A percentile compares a stretch with the other conserved stretches of the same genome.
These are phyloP conservation scores for Nematopogon swammerdamellus DNA, from an alignment of 2,888 invertebrate species.

Conservation along the genomic window DNA sequence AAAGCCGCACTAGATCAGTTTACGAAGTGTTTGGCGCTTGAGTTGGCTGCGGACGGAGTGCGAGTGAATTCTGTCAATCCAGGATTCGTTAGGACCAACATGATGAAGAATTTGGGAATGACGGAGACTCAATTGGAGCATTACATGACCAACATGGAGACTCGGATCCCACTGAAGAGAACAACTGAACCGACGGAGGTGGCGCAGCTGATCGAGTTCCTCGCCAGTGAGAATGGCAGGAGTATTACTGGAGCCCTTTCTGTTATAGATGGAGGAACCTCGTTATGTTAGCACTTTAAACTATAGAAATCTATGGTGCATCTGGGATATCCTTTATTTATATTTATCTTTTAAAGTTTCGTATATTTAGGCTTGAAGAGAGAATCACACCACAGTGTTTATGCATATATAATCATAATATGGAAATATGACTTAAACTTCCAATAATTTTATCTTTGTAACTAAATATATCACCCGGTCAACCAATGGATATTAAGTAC, in stretches of 20 bases:
- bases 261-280: slow-evolving; percentile 34
- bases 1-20: slow-evolving; percentile 94
- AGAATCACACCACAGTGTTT: no score
- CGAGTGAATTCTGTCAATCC: slow-evolving; percentile 90
- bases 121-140: slow-evolving; percentile 71
- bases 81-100: slow-evolving; percentile 86
- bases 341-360: no score
- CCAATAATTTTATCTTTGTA: no score
- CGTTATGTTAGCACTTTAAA: slow-evolving; percentile 17
- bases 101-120: slow-evolving; percentile 65
- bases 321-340: no score
- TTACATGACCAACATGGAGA: slow-evolving; percentile 56
- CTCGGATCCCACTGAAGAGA: slow-evolving; percentile 85
- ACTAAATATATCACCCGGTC: no score
- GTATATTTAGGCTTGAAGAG: no score
- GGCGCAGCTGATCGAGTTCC: slow-evolving; percentile 80
- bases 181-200: slow-evolving; percentile 81
- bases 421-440: no score
- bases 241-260: slow-evolving; percentile 79
- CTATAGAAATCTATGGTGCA: not conserved
- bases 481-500: no score
- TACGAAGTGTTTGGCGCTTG: slow-evolving; percentile 86
- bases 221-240: slow-evolving; percentile 82
- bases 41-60: slow-evolving; percentile 73
- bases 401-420: no score